Conservation (phyloP, 2,888 invertebrate species). For the Aquatica leii region DNA sequence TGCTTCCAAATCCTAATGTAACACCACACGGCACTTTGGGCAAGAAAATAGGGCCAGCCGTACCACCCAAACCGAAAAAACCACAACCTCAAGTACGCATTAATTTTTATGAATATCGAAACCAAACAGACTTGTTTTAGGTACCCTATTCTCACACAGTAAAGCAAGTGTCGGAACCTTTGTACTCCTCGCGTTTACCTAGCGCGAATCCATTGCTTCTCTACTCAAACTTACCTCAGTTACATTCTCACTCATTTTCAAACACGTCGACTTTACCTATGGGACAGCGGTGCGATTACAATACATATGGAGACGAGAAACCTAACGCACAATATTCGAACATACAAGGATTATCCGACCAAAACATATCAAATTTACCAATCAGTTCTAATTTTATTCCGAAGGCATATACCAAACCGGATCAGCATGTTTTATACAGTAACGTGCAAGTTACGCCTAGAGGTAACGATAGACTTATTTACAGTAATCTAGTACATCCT, state of each 20-base stretch:
- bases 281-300: conserved; percentile 40
- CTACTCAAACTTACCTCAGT: conserved; percentile 56
- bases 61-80: conserved; percentile 82
- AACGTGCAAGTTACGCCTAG: conserved; percentile 56
- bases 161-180: conserved; percentile 75
- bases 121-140: conserved; percentile 59
- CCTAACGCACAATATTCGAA: conserved; percentile 7
- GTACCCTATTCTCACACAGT: conserved; percentile 81
- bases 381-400: conserved; percentile 41
- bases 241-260: conserved; percentile 45
- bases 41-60: conserved; percentile 78
- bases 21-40: conserved; percentile 59
- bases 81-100: conserved; percentile 65
- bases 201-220: conserved; percentile 48
- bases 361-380: conserved; percentile 19
- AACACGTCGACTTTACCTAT: conserved; percentile 49
- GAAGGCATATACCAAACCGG: conserved; percentile 49
- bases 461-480: conserved; percentile 62
- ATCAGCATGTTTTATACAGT: conserved; percentile 55
- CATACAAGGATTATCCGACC: conserved; percentile 26
- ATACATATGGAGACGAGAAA: conserved; percentile 42
- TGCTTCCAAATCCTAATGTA: conserved; percentile 52
- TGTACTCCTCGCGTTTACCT: conserved; percentile 73
- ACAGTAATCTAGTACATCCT: conserved; percentile 65
- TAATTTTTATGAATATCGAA: not conserved